Conservation (phyloP, 1,140 invertebrate species). For the Macrobrachium nipponense region DNA sequence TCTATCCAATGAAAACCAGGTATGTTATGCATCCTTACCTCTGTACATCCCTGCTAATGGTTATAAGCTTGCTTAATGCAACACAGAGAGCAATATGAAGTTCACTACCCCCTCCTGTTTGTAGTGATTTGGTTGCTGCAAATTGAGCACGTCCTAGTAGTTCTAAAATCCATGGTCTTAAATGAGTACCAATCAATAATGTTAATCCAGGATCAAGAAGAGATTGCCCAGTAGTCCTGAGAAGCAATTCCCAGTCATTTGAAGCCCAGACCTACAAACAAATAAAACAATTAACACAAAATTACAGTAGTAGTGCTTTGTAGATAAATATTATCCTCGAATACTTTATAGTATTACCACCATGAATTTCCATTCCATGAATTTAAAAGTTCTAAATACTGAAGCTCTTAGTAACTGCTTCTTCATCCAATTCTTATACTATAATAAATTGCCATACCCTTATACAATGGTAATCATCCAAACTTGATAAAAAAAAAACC, state of each 20-base stretch:
- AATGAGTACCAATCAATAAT: conserved; percentile 15
- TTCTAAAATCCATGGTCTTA: conserved; percentile 42
- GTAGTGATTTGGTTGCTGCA: conserved; percentile 4
- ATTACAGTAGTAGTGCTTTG: neutral
- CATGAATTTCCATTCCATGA: no score
- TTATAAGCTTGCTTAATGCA: conserved; percentile 48
- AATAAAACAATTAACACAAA: neutral
- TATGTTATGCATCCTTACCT: conserved; percentile 18
- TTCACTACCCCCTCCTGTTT: conserved; percentile 12
- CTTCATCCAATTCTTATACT: no score
- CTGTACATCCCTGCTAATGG: conserved; percentile 21
- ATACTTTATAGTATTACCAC: no score
- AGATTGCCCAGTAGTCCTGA: conserved; percentile 7
- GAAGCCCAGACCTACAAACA: conserved; percentile 24
- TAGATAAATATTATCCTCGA: no score
- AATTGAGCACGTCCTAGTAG: conserved; percentile 30
- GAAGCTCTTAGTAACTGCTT: no score
- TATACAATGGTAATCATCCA: no score
- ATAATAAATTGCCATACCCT: no score
- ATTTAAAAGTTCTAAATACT: no score
- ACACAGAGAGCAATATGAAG: conserved; percentile 41
- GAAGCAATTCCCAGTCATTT: conserved; percentile 16
- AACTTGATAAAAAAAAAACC: no score
- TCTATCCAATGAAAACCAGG: no score
- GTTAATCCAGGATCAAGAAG: conserved; percentile 40